Base-by-base conservation (phyloP, 2,113 vertebrate species). In the Antigone vipio region DNA sequence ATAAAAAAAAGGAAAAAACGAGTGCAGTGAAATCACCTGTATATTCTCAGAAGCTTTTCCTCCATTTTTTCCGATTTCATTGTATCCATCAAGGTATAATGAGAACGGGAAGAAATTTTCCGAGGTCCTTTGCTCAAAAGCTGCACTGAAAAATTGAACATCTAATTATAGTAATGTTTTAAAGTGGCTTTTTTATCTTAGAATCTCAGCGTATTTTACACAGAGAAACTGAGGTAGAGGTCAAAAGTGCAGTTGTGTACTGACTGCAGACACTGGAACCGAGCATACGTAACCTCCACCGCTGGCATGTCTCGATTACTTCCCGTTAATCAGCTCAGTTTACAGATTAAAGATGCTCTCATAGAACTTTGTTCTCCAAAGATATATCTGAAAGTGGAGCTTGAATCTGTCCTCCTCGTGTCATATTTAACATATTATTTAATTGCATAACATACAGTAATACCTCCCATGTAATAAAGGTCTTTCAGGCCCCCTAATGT, bases 11-110 rank as follows among this genome's bases (percentile, higher is more conserved):
- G 6, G 18, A 23, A 15, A 80, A 93, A 94, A 80, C 1, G 23
- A 96, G 95, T 90, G 72, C 91, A 85, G 38, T 88, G 69, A 91
- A 97, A 92, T 69, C 66, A 83, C 83, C 45, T 90, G n/a, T 87
- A 21, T 88, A 29, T 77, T 94, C 92, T 94, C 92, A 72, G 50
- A 80, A 64, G 35, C 35, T 95, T 93, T 83, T 79, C 7, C 27
- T 88, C 14, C 12, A 23, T 77, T 81, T 88, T 96, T 85, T 89
- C 64, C 79, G 56, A 4, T 84, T 94, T 95, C 44, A 49, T 78
- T 87, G 68, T 68, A 77, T 78, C 79, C 72, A 12, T 80, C 26
- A 79, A 91, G 23, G 6, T 59, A 52, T 62, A 34, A 55, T 2
- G 3, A 68, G 85, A 87, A 74, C 15, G 47, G 24, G 27, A 85